Evolutionary conservation across 2,888 invertebrate genomes (phyloP).

Genomic region (Tachina grossa): DNA sequence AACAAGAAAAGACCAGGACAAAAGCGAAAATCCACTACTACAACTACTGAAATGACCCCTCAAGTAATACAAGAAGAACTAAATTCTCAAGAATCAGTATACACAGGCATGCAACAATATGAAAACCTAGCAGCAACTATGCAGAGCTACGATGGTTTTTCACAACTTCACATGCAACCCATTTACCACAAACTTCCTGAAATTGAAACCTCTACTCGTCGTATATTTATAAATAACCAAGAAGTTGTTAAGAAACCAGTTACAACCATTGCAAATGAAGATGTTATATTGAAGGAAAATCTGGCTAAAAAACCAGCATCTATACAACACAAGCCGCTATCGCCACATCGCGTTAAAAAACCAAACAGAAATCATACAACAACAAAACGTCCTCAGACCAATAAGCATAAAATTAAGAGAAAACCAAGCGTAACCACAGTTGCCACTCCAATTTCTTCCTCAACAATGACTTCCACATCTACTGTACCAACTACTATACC

Average conservation of each 20-base stretch:
- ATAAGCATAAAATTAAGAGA: slow-evolving; percentile 79
- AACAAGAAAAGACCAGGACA: slow-evolving; percentile 79
- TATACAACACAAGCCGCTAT: slow-evolving; percentile 73
- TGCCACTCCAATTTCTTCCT: too few species aligned
- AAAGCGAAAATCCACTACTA: slow-evolving; percentile 74
- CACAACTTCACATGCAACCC: slow-evolving; percentile 78
- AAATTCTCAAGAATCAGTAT: slow-evolving; percentile 79
- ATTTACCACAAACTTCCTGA: slow-evolving; percentile 77
- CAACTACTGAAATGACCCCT: slow-evolving; percentile 73
- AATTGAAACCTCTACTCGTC: slow-evolving; percentile 77
- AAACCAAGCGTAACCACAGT: slow-evolving; percentile 72
- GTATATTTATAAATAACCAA: slow-evolving; percentile 80
- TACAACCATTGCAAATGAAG: slow-evolving; percentile 67
- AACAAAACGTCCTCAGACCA: slow-evolving; percentile 70
- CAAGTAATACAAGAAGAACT: slow-evolving; percentile 78
- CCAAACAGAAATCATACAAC: slow-evolving; percentile 72
- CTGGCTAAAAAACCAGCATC: slow-evolving; percentile 75
- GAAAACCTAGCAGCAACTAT: slow-evolving; percentile 77
- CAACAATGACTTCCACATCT: slow-evolving; percentile 53
- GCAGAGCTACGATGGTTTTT: slow-evolving; percentile 76
- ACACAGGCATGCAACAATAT: slow-evolving; percentile 80
- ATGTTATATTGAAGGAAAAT: slow-evolving; percentile 60
- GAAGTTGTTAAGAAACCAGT: slow-evolving; percentile 77
- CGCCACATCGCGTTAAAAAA: slow-evolving; percentile 77
- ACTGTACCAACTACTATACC: slow-evolving; percentile 53